These are phyloP conservation scores for Lamprotornis superbus DNA, from an alignment of 2,113 vertebrate genomes.

Conservation along the genomic window DNA sequence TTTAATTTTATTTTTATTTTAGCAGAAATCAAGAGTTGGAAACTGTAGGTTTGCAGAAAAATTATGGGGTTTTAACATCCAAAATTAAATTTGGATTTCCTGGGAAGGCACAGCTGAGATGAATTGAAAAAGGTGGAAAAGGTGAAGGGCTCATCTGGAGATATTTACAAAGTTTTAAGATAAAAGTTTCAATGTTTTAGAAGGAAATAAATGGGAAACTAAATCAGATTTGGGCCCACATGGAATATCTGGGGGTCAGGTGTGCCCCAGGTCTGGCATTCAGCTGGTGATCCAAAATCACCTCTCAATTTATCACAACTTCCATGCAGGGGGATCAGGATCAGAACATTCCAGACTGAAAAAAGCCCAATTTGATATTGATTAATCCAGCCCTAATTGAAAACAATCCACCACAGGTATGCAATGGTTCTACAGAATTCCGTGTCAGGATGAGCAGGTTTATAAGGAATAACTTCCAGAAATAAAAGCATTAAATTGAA, in stretches of 20 bases:
- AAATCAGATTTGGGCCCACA: background rate
- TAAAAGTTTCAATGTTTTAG: background rate
- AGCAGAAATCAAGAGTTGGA: background rate
- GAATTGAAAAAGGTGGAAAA: background rate
- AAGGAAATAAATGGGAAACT: background rate
- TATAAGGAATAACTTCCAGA: background rate
- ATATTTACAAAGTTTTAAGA: too few species aligned
- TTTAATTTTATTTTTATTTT: background rate
- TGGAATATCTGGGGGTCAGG: background rate
- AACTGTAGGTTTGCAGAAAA: background rate
- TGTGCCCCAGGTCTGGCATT: background rate
- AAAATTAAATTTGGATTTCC: background rate
- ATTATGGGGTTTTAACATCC: background rate
- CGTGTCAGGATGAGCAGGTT: background rate
- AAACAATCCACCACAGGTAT: background rate
- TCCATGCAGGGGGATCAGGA: accelerated
- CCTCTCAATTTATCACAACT: background rate
- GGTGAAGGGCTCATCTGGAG: background rate
- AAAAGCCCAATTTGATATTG: background rate
- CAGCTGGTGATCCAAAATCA: background rate
- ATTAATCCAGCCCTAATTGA: background rate
- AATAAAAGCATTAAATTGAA: background rate
- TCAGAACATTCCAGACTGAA: background rate
- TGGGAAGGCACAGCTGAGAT: background rate
- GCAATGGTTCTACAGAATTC: background rate